These are phyloP conservation scores for Athalia circularis DNA, from an alignment of 2,888 invertebrate species.

Conservation along the genomic window DNA sequence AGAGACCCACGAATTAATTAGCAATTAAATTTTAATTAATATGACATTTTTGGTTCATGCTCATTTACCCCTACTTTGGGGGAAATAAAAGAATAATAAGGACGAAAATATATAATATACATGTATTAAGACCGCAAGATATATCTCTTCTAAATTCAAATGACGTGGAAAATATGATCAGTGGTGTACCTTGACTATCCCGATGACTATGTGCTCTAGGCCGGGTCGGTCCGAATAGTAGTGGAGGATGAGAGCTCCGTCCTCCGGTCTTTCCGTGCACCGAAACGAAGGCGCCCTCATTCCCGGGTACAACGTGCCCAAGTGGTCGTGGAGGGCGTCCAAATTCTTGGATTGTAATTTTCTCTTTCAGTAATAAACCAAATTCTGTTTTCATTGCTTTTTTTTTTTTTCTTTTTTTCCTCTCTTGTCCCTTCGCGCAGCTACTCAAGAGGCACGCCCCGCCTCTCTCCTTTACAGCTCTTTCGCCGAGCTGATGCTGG, in stretches of 20 bases:
- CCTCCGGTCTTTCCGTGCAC: slow-evolving; percentile 92
- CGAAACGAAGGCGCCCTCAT: slow-evolving; percentile 97
- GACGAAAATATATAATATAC: too few species aligned
- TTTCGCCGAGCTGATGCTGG: not conserved
- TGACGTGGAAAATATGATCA: not conserved
- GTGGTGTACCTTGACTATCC: slow-evolving; percentile 92
- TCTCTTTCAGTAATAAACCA: not conserved
- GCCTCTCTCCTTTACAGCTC: not conserved
- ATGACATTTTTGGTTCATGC: too few species aligned
- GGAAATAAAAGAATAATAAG: too few species aligned
- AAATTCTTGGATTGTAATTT: slow-evolving; percentile 81
- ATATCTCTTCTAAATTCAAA: not conserved
- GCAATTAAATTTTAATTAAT: too few species aligned
- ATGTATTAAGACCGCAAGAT: not conserved
- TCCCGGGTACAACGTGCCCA: slow-evolving; percentile 95
- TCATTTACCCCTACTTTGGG: too few species aligned
- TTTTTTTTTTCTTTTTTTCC: not conserved
- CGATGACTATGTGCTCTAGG: slow-evolving; percentile 96
- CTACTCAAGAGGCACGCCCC: slow-evolving; percentile 24
- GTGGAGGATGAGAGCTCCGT: slow-evolving; percentile 92
- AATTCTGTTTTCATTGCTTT: not conserved
- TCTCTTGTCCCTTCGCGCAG: not conserved
- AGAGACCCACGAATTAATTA: too few species aligned
- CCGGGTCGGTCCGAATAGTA: slow-evolving; percentile 97
- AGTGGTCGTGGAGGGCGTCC: slow-evolving; percentile 96